phyloP scores from a whole-genome alignment of 1,140 invertebrate genomes.

The Zaprionus lachaisei region DNA sequence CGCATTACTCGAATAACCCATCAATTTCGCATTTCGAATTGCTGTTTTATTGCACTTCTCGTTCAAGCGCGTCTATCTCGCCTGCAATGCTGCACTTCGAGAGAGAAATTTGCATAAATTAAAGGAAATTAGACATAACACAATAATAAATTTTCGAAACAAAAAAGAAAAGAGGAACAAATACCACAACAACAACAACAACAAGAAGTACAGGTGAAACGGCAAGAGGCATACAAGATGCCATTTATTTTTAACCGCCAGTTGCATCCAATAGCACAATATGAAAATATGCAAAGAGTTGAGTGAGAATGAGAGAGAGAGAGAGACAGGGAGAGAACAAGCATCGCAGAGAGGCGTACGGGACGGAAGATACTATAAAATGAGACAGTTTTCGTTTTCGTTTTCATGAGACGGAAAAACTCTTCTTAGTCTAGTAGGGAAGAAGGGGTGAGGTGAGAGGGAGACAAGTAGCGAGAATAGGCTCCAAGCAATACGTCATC shows the following conservation, averaged over 20 bases:
- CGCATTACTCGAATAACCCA: slow-evolving; percentile 58
- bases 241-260: slow-evolving; percentile 70
- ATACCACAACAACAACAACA: slow-evolving; percentile 6
- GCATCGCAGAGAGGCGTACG: not conserved
- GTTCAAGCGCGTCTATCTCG: not conserved
- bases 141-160: slow-evolving; percentile 61
- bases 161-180: slow-evolving; percentile 37
- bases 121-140: slow-evolving; percentile 73
- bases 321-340: slow-evolving; percentile 7
- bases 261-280: slow-evolving; percentile 42
- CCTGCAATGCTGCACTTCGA: slow-evolving; percentile 36
- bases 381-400: slow-evolving; percentile 66
- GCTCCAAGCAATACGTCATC: slow-evolving; percentile 64
- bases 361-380: slow-evolving; percentile 4
- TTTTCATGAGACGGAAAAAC: slow-evolving; percentile 69
- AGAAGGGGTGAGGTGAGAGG: not conserved
- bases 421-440: slow-evolving; percentile 42
- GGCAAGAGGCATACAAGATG: slow-evolving; percentile 49
- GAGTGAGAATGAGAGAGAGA: slow-evolving; percentile 23
- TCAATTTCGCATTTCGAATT: slow-evolving; percentile 42
- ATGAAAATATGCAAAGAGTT: slow-evolving; percentile 65
- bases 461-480: not conserved
- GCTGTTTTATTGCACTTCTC: slow-evolving; percentile 42
- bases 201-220: slow-evolving; percentile 34
- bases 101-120: slow-evolving; percentile 51